Evolutionary conservation across 2,888 invertebrate genomes (phyloP), one percentile per base, ranked within the genome.

Genomic region (Yponomeuta malinellus): DNA sequence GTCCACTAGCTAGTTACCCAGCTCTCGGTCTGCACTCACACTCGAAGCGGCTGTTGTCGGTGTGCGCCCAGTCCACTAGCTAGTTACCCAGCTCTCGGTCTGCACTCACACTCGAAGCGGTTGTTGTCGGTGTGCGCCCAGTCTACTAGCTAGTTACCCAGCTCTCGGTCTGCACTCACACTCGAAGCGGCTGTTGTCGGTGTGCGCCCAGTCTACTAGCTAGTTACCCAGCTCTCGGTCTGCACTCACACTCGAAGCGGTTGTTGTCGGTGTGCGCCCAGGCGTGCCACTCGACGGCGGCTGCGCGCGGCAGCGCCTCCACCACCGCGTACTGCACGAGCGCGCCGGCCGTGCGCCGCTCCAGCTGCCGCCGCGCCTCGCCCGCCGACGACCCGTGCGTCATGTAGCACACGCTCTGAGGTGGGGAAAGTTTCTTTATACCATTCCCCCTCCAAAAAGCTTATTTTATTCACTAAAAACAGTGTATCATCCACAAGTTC

Each of bases 241-340:
- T 33, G 5, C 33, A 33, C 68, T 48, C 33, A 69, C 97, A 97
- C 86, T 97, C 97, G 83, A 97, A 97, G 75, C 96, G 94, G 87
- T 96, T 95, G 88, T 97, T 97, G 88, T 97, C 96, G 72, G 95
- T 94, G 85, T 97, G 97, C 65, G 97, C 97, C 97, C 97, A 97
- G 73, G 98, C 97, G 84, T 97, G 97, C 98, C 98, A 98, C 89
- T 98, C 98, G 33, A 98, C 95, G 70, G 95, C 90, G 33, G 97
- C 98, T 75, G 90, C 94, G 69, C 96, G 93, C 1, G 98, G 98
- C 81, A 98, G 92, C 37, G 94, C 94, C 43, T 95, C 94, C 73
- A 98, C 96, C 69, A 98, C 96, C 68, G 97, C 95, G 86, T 96
- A 97, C 93, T 97, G 96, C 79, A 96, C 96, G 75, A 97, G 96